phyloP scores from a whole-genome alignment of 2,113 vertebrate species.

The Hymenochirus boettgeri region DNA sequence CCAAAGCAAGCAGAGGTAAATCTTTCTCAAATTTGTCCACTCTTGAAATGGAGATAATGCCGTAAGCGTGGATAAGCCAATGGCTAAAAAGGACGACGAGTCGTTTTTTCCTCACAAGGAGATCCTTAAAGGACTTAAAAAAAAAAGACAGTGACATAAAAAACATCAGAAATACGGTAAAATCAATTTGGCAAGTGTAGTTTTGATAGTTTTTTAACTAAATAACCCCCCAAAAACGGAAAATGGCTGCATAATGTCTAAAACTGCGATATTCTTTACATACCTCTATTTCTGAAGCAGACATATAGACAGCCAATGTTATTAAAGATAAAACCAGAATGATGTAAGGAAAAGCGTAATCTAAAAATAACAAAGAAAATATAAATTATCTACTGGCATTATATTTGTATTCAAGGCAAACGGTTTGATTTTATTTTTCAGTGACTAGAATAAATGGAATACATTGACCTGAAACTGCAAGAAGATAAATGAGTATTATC shows the following conservation, averaged over 20 bases:
- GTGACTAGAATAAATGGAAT: too few species aligned
- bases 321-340: conserved; percentile 90
- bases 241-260: too few species aligned
- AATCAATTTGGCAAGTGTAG: too few species aligned
- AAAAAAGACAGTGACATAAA: not conserved
- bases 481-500: too few species aligned
- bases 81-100: conserved; percentile 94
- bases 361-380: conserved; percentile 58
- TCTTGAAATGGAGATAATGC: conserved; percentile 94
- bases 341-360: conserved; percentile 96
- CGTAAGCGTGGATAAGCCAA: conserved; percentile 95
- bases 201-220: too few species aligned
- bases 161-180: too few species aligned
- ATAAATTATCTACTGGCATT: too few species aligned
- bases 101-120: conserved; percentile 90
- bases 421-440: too few species aligned
- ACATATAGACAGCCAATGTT: conserved; percentile 94
- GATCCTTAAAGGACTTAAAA: conserved; percentile 83
- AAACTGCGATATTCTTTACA: too few species aligned
- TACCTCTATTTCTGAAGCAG: conserved; percentile 96
- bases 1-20: conserved; percentile 83
- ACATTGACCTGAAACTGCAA: too few species aligned
- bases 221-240: too few species aligned
- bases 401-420: too few species aligned
- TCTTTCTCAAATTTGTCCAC: conserved; percentile 87